These are phyloP conservation scores for Merluccius polli DNA, from an alignment of 2,797 vertebrate genomes.

Conservation along the genomic window DNA sequence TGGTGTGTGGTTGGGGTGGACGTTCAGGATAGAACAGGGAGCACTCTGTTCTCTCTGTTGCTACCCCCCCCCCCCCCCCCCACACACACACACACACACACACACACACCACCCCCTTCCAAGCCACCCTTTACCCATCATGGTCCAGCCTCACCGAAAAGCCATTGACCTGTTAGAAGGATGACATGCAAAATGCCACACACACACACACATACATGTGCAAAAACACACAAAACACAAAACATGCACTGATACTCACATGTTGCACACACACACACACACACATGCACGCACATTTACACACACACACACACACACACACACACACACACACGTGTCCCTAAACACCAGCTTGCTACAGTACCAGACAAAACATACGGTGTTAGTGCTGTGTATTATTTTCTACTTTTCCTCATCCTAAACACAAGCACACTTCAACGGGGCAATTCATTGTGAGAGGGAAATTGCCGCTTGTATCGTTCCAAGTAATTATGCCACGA, in stretches of 20 bases:
- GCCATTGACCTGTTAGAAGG: neutral
- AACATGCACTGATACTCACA: neutral
- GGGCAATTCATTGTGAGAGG: conserved; percentile 35
- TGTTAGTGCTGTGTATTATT: neutral
- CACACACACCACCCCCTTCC: neutral
- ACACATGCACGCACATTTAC: neutral
- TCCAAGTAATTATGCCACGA: conserved; percentile 42
- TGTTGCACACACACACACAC: neutral
- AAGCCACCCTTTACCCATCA: neutral
- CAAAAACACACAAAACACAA: neutral
- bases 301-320: conserved; percentile 3
- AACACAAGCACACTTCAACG: conserved; percentile 22
- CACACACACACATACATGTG: neutral
- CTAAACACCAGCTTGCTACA: neutral
- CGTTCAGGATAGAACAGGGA: neutral
- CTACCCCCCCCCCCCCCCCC: neutral
- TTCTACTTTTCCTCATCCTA: neutral
- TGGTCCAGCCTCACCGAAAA: neutral
- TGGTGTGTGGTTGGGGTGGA: neutral
- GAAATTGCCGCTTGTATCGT: conserved; percentile 27
- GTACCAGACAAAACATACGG: neutral
- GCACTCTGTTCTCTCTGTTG: neutral
- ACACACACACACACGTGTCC: neutral
- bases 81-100: neutral
- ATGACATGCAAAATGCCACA: neutral